Percentiles rank a stretch among this genome's conserved stretches.
Conservation (phyloP, 2,888 invertebrate species). For the Protophormia terraenovae region DNA sequence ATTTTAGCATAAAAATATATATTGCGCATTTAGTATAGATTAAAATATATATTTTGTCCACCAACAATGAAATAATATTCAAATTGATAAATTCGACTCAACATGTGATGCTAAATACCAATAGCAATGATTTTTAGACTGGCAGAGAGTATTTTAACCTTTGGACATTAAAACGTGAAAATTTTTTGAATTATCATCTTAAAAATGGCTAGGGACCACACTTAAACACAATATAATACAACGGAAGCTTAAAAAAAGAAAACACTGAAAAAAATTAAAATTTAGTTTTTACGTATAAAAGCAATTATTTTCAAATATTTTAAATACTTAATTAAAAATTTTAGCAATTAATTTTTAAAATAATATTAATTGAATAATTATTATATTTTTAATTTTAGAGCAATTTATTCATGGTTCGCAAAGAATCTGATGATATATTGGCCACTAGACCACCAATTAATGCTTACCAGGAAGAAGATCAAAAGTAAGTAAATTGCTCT, state of each 20-base stretch:
- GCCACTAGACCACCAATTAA: constrained; percentile 75
- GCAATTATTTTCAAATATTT: no score
- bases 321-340: no score
- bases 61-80: neutral
- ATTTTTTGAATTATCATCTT: neutral
- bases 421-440: constrained; percentile 75
- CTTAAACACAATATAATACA: neutral
- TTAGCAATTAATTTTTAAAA: no score
- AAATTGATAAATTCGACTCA: neutral
- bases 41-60: neutral
- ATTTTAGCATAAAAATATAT: no score
- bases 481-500: constrained; percentile 46
- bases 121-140: neutral
- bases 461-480: constrained; percentile 74
- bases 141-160: neutral
- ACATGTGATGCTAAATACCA: neutral
- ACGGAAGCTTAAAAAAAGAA: neutral
- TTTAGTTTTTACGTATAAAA: no score
- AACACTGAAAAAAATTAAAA: neutral
- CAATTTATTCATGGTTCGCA: constrained; percentile 75
- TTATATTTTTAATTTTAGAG: constrained; percentile 70
- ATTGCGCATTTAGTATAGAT: no score
- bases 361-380: no score
- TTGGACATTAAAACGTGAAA: neutral
- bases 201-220: neutral